phyloP scores from a whole-genome alignment of 2,797 vertebrate genomes.

The Gadopsis marmoratus region DNA sequence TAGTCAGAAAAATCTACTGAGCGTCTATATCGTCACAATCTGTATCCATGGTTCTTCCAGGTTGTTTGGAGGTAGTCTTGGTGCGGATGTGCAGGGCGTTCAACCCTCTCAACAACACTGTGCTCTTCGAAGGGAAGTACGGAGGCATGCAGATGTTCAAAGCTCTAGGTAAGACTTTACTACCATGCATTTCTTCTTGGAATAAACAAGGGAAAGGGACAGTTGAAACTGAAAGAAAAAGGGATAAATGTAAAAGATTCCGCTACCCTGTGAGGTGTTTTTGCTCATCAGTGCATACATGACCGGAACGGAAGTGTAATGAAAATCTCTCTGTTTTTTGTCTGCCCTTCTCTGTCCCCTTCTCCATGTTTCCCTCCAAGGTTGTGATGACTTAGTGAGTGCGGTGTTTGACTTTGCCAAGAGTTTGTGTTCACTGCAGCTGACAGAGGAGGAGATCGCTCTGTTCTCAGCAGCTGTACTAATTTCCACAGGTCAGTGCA shows the following conservation, averaged over 20 bases:
- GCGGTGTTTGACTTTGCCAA: slow-evolving; percentile 99
- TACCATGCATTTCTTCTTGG: not conserved
- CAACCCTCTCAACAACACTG: slow-evolving; percentile 99
- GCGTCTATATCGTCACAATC: not conserved
- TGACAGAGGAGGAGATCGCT: slow-evolving; percentile 98
- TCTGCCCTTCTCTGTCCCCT: slow-evolving; percentile 46
- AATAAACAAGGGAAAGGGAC: not conserved
- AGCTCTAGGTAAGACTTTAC: slow-evolving; percentile 89
- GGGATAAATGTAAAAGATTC: not conserved
- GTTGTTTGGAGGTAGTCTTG: slow-evolving; percentile 98
- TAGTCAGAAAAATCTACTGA: not conserved
- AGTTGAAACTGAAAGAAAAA: not conserved
- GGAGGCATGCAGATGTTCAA: slow-evolving; percentile 99
- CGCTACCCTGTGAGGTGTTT: slow-evolving; percentile 28
- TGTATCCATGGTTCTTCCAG: slow-evolving; percentile 76
- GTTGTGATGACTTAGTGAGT: slow-evolving; percentile 97
- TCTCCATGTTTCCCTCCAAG: slow-evolving; percentile 75
- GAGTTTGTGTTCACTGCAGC: slow-evolving; percentile 97
- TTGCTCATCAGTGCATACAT: slow-evolving; percentile 30
- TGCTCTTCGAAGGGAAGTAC: slow-evolving; percentile 99
- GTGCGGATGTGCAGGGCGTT: slow-evolving; percentile 99
- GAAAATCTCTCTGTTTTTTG: slow-evolving; percentile 23
- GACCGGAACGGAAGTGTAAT: slow-evolving; percentile 41
- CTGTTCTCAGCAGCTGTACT: slow-evolving; percentile 99
- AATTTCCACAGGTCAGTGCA: slow-evolving; percentile 95